Conservation (phyloP, 2,797 vertebrate genomes). For the Heterohyrax brucei region DNA sequence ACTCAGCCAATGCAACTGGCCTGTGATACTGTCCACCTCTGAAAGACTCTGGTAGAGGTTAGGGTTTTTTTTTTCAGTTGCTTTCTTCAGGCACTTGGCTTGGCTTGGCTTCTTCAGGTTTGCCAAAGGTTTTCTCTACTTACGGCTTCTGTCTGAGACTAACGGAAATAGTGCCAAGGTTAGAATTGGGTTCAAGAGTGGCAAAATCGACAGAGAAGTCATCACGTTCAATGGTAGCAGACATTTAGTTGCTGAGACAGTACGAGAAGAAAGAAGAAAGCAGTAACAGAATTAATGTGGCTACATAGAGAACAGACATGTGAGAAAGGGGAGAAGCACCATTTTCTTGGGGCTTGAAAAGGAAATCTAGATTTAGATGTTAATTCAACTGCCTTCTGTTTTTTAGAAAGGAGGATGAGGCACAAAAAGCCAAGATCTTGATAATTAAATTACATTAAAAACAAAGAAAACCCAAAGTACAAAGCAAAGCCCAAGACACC, state of each 20-base stretch:
- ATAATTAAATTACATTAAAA: not conserved
- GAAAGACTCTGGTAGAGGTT: not conserved
- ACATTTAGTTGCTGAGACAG: not conserved
- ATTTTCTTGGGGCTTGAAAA: not conserved
- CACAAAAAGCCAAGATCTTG: slow-evolving; percentile 41
- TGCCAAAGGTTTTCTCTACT: not conserved
- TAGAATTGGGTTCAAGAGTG: not conserved
- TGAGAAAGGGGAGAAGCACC: not conserved
- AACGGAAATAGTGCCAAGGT: not conserved
- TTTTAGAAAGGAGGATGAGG: not conserved
- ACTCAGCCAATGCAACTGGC: not conserved
- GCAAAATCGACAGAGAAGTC: not conserved
- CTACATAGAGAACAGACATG: not conserved
- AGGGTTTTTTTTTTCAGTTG: not conserved
- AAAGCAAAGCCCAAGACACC: slow-evolving; percentile 31
- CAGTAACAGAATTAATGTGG: not conserved
- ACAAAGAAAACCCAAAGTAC: not conserved
- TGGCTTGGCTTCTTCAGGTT: too few species aligned
- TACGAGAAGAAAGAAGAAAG: not conserved
- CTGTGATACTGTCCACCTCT: not conserved
- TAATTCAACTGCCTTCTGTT: not conserved
- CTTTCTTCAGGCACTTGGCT: too few species aligned
- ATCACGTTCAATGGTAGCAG: not conserved
- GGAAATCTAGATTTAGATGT: slow-evolving; percentile 29
- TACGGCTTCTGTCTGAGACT: not conserved